Conservation (phyloP, 1,140 invertebrate species). For the Drosophila santomea region DNA sequence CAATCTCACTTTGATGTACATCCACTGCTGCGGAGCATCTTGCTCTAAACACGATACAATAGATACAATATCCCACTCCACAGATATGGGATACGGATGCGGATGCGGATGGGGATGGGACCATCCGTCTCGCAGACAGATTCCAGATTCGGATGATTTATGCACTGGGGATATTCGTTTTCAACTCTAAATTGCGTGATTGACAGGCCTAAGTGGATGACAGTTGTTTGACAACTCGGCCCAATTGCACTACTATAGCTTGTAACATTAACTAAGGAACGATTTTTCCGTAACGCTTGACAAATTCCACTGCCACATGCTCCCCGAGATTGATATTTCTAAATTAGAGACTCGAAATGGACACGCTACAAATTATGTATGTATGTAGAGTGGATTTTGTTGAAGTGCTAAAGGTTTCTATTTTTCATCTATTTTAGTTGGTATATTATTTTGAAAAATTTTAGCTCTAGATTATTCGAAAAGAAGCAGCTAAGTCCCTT, state of each 20-base stretch:
- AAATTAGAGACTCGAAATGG: conserved; percentile 37
- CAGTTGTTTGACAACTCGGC: conserved; percentile 83
- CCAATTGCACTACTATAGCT: conserved; percentile 66
- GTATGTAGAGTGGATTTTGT: conserved; percentile 10
- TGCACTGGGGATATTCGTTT: conserved; percentile 60
- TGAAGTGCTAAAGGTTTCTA: background rate
- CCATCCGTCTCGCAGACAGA: conserved; percentile 48
- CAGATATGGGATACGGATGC: conserved; percentile 10
- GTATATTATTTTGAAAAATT: background rate
- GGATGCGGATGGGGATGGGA: conserved; percentile 20
- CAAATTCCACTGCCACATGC: conserved; percentile 77
- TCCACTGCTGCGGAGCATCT: conserved; percentile 59
- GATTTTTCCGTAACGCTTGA: conserved; percentile 82
- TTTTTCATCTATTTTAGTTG: background rate
- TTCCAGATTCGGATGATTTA: conserved; percentile 67
- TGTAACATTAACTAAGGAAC: conserved; percentile 66
- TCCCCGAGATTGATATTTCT: conserved; percentile 59
- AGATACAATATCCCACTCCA: too few species aligned
- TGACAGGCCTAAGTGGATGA: conserved; percentile 84
- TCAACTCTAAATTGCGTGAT: conserved; percentile 75
- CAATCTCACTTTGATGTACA: conserved; percentile 73
- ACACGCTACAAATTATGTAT: conserved; percentile 28
- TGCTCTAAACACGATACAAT: conserved; percentile 36
- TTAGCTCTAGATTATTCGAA: background rate
- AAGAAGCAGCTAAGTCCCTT: too few species aligned